Evolutionary conservation across 2,113 vertebrate genomes (phyloP).

Genomic region (Pollachius pollachius): DNA sequence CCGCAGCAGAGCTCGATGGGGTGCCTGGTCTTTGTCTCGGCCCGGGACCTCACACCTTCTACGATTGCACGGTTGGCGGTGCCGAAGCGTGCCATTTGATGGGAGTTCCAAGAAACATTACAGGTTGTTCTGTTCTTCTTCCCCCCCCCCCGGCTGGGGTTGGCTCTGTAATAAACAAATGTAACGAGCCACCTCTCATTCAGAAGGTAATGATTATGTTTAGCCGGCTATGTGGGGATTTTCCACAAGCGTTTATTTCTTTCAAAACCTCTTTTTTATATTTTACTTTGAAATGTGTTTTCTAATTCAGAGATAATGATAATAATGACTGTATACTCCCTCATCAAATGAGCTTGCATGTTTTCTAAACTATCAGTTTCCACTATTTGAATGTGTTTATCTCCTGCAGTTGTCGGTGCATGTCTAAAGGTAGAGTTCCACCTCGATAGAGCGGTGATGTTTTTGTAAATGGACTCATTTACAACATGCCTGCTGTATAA

Average conservation of each 20-base stretch:
- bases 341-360: slow-evolving; percentile 44
- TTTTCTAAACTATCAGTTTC: slow-evolving; percentile 43
- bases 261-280: slow-evolving; percentile 39
- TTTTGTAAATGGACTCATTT: slow-evolving; percentile 27
- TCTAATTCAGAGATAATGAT: slow-evolving; percentile 49
- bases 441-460: not conserved
- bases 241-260: slow-evolving; percentile 52
- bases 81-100: slow-evolving; percentile 30
- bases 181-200: slow-evolving; percentile 52
- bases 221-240: slow-evolving; percentile 68
- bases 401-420: slow-evolving; percentile 37
- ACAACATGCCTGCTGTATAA: slow-evolving; percentile 22
- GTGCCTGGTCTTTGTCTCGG: too few relatives aligned
- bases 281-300: slow-evolving; percentile 38
- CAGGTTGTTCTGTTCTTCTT: slow-evolving; percentile 27
- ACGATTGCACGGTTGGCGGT: not conserved
- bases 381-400: slow-evolving; percentile 45
- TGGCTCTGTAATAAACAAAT: slow-evolving; percentile 50
- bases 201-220: slow-evolving; percentile 65
- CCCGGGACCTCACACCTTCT: too few relatives aligned
- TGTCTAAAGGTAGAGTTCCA: slow-evolving; percentile 26
- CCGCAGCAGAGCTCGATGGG: too few relatives aligned
- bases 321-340: slow-evolving; percentile 29
- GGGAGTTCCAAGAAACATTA: slow-evolving; percentile 40
- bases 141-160: slow-evolving; percentile 22